phyloP scores from a whole-genome alignment of 2,888 invertebrate species.

The Eupithecia inturbata region DNA sequence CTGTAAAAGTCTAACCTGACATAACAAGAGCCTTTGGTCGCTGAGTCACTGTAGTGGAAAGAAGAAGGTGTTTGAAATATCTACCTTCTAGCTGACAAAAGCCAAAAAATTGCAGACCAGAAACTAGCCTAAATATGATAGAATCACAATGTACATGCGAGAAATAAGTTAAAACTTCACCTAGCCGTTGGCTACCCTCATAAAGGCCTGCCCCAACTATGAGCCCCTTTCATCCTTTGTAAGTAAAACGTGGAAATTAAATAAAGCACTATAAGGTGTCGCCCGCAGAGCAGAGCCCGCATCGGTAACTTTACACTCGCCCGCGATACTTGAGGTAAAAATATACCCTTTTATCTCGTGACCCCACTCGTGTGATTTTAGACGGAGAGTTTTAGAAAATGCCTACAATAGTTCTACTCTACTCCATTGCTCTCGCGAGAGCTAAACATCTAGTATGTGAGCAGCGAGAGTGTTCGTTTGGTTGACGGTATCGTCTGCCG shows the following conservation, averaged over 20 bases:
- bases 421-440: background rate
- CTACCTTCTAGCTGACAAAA: background rate
- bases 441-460: background rate
- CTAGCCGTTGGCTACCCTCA: conserved; percentile 26
- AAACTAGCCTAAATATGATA: background rate
- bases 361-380: background rate
- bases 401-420: background rate
- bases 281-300: conserved; percentile 64
- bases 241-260: conserved; percentile 70
- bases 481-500: too few species aligned
- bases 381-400: background rate
- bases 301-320: conserved; percentile 37
- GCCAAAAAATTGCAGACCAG: background rate
- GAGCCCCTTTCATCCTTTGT: conserved; percentile 36
- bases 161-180: conserved; percentile 23
- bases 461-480: background rate
- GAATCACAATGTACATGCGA: background rate
- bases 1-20: background rate
- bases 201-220: conserved; percentile 29
- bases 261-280: conserved; percentile 79
- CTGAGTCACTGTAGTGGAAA: background rate
- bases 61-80: background rate
- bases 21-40: background rate
- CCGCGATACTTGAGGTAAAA: conserved; percentile 53
- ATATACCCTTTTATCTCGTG: conserved; percentile 44